Percentiles rank a stretch among this genome's conserved stretches.
These are phyloP conservation scores for Ectemnius cavifrons DNA, from an alignment of 2,888 invertebrate species.

Conservation along the genomic window DNA sequence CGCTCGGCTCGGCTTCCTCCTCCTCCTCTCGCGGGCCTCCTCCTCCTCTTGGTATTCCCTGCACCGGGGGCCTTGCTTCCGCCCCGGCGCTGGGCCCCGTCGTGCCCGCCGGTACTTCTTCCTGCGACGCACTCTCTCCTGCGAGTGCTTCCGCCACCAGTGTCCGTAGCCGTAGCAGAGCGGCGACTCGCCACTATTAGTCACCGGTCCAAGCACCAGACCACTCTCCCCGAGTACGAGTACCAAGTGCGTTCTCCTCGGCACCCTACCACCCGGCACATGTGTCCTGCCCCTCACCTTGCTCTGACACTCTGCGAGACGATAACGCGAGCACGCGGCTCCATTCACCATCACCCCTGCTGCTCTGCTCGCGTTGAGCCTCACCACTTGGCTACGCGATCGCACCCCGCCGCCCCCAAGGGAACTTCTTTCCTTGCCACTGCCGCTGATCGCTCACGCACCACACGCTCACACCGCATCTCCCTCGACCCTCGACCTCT, in stretches of 20 bases:
- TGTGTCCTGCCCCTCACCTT: slow-evolving; percentile 57
- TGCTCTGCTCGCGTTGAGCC: slow-evolving; percentile 33
- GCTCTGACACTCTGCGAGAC: slow-evolving; percentile 45
- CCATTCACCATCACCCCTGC: slow-evolving; percentile 71
- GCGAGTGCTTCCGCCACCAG: slow-evolving; percentile 20
- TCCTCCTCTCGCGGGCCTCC: slow-evolving; percentile 50
- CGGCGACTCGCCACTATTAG: slow-evolving; percentile 56
- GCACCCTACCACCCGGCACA: slow-evolving; percentile 58
- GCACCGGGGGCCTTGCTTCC: slow-evolving; percentile 76
- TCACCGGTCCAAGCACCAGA: slow-evolving; percentile 66
- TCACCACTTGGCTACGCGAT: slow-evolving; percentile 13
- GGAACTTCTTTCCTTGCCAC: slow-evolving; percentile 18
- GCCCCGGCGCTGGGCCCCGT: slow-evolving; percentile 77
- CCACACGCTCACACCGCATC: background rate
- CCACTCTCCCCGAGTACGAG: slow-evolving; percentile 32
- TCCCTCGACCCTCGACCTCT: background rate
- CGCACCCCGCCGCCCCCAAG: slow-evolving; percentile 1
- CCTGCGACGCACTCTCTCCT: slow-evolving; percentile 39
- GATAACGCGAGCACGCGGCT: slow-evolving; percentile 55
- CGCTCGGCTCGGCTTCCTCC: slow-evolving; percentile 57
- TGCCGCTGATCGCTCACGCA: background rate
- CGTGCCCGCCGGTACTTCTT: slow-evolving; percentile 64
- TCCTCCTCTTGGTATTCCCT: slow-evolving; percentile 60
- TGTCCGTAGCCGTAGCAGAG: slow-evolving; percentile 14
- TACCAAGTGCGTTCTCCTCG: slow-evolving; percentile 15